Evolutionary conservation across 2,797 vertebrate species (phyloP), one percentile per base, ranked within the genome.

Genomic region (Argyrosomus regius): DNA sequence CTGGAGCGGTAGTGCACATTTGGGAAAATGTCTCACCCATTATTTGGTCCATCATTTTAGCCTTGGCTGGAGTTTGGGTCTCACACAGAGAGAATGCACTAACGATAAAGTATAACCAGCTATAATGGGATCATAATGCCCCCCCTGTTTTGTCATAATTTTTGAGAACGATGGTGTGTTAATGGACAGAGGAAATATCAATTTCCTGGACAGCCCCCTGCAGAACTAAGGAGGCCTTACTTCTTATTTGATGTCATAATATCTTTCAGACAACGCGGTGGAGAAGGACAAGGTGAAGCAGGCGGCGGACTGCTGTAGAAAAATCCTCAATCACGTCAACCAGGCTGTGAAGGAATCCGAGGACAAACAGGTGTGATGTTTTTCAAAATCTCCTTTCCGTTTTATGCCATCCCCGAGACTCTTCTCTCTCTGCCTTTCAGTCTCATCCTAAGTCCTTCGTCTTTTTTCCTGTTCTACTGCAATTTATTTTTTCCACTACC

Each of bases 321-420:
- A 96, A 87, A 96, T 99, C 90, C 96, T 99, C 80, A 97, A 97
- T 93, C 97, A 98, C 5, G 98, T 99, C 72, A 99, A 99, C 93
- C 98, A 99, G 94, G 97, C 98, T 63, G 97, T 99, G 75, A 98
- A 97, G 87, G 97, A 99, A 90, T 97, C 98, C 0, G 98, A 99
- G 92, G 98, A 99, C 93, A 99, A 98, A 78, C 98, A 99, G 97
- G 94, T 93, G 6, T 3, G 72, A n/a, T 62, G 28, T 28, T 80
- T 53, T 66, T 48, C 57, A 1, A 62, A 78, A 60, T 80, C 31
- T 48, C 7, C 39, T 68, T 72, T 74, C 24, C 4, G 48, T 75
- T 81, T 64, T 5, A 62, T 56, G 6, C 41, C 39, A n/a, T 54
- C n/a, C 41, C 43, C 16, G 22, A 18, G 49, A 53, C 53, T 67